Conservation (phyloP, 2,797 vertebrate species). For the Ctenosaura bakeri region DNA sequence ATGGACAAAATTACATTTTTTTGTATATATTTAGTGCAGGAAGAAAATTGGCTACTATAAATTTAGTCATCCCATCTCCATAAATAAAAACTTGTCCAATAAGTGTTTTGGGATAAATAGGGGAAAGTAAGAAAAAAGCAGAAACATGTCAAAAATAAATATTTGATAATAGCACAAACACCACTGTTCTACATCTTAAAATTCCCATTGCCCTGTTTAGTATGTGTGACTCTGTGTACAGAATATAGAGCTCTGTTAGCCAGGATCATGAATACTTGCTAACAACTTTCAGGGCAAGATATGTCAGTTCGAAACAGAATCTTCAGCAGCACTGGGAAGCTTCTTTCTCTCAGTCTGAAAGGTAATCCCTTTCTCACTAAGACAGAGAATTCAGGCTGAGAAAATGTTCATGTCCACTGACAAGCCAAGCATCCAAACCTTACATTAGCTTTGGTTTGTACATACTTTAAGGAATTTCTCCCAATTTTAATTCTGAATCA, state of each 20-base stretch:
- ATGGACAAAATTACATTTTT: neutral
- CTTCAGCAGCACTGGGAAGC: neutral
- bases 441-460: neutral
- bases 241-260: slow-evolving; percentile 17
- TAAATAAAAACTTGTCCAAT: neutral
- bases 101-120: slow-evolving; percentile 17
- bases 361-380: neutral
- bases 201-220: neutral
- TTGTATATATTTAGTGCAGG: slow-evolving; percentile 18
- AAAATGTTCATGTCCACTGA: neutral
- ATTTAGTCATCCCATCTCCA: slow-evolving; percentile 56
- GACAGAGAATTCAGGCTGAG: neutral
- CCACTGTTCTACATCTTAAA: slow-evolving; percentile 2
- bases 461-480: neutral
- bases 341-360: too few species aligned
- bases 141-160: slow-evolving; percentile 4
- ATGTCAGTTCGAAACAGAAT: neutral
- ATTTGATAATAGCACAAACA: neutral
- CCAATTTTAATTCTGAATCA: neutral
- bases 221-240: slow-evolving; percentile 13
- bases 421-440: neutral
- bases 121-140: slow-evolving; percentile 1
- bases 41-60: slow-evolving; percentile 39
- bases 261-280: neutral
- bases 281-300: slow-evolving; percentile 9